Evolutionary conservation across 1,140 invertebrate species (phyloP).

Genomic region (Chlorops oryzae): DNA sequence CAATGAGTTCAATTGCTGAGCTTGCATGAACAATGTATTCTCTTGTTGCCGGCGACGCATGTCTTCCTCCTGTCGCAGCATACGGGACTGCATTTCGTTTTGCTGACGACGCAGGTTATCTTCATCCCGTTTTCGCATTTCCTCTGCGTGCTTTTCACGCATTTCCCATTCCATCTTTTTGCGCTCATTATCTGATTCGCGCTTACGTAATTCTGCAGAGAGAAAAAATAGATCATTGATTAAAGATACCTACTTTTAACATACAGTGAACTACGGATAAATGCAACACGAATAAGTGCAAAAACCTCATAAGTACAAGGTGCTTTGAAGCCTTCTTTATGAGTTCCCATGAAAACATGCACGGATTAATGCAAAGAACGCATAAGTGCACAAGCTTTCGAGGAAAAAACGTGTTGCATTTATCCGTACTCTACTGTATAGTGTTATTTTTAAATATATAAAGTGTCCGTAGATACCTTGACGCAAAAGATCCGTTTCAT

Average conservation of each 20-base stretch:
- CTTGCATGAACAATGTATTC: constrained; percentile 73
- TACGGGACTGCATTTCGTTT: constrained; percentile 67
- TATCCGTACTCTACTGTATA: too few species aligned
- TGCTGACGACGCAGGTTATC: constrained; percentile 64
- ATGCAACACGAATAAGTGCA: too few species aligned
- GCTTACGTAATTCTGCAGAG: constrained; percentile 65
- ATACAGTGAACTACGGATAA: too few species aligned
- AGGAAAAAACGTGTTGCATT: too few species aligned
- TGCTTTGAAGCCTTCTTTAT: too few species aligned
- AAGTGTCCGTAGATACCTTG: constrained; percentile 66
- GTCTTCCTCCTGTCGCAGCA: constrained; percentile 75
- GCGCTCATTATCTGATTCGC: constrained; percentile 80
- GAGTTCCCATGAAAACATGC: too few species aligned
- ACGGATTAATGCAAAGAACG: too few species aligned
- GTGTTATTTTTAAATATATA: not conserved
- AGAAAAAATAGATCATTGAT: constrained; percentile 3
- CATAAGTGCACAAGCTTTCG: too few species aligned
- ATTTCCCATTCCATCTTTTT: constrained; percentile 84
- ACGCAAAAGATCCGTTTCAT: constrained; percentile 80
- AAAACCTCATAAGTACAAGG: too few species aligned
- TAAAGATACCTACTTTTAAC: too few species aligned
- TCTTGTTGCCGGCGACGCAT: constrained; percentile 72
- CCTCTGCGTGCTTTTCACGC: constrained; percentile 75
- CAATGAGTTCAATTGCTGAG: constrained; percentile 56
- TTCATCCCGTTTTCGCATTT: constrained; percentile 69